Conservation (phyloP, 2,113 vertebrate genomes). For the Lophotis ruficrista region DNA sequence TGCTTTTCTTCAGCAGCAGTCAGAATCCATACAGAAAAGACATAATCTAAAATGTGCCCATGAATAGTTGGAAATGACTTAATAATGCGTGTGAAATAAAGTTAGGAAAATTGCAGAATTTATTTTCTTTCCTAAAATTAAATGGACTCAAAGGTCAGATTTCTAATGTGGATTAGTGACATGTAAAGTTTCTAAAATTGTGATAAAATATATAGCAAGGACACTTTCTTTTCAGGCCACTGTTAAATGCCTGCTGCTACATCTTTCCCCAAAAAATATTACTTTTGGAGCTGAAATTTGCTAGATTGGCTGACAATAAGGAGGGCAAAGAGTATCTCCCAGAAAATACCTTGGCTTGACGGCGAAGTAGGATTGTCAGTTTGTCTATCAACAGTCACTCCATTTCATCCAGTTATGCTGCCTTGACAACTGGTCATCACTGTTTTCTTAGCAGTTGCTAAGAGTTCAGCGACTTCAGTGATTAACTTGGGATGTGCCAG, state of each 20-base stretch:
- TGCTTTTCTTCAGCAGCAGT: background rate
- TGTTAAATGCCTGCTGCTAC: background rate
- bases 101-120: background rate
- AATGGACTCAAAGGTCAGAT: background rate
- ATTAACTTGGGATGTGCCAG: background rate
- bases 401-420: background rate
- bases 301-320: background rate
- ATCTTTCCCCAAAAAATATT: background rate
- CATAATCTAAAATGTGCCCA: background rate
- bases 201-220: background rate
- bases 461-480: background rate
- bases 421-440: background rate
- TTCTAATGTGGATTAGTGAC: background rate
- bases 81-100: background rate
- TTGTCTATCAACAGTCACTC: background rate
- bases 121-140: background rate
- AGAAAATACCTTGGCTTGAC: background rate
- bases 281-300: background rate
- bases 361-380: background rate
- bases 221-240: background rate
- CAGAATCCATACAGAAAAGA: background rate
- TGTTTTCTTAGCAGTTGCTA: background rate
- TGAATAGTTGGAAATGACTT: background rate
- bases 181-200: background rate
- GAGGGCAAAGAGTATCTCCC: background rate